These are phyloP conservation scores for Corythaeola cristata DNA, from an alignment of 2,113 vertebrate species.

Conservation along the genomic window DNA sequence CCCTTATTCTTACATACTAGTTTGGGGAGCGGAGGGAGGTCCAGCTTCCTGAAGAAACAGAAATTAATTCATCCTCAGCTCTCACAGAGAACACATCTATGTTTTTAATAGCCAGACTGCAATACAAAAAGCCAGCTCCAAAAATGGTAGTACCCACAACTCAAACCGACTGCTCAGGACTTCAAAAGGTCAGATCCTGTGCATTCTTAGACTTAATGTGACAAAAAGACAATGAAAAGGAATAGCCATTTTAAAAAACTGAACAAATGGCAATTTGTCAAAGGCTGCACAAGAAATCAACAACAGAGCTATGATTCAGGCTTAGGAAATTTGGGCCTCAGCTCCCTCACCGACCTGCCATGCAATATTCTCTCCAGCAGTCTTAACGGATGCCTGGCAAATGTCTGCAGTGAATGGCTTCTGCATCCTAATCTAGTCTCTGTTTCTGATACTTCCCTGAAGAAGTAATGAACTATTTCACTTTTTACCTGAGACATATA, in stretches of 20 bases:
- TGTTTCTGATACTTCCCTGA: not conserved
- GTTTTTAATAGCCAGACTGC: not conserved
- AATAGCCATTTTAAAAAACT: not conserved
- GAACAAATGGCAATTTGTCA: not conserved
- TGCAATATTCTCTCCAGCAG: not conserved
- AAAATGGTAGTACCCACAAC: not conserved
- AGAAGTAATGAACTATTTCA: not conserved
- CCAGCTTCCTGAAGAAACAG: not conserved
- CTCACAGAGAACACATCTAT: not conserved
- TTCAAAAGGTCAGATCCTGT: not conserved
- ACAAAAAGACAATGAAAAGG: not conserved
- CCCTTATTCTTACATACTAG: not conserved
- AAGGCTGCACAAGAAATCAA: not conserved
- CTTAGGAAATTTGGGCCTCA: not conserved
- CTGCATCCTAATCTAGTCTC: not conserved
- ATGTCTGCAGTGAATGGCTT: not conserved
- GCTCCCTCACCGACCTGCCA: not conserved
- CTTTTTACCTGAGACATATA: not conserved
- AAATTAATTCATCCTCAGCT: not conserved
- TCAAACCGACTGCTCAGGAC: not conserved
- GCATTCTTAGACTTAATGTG: not conserved
- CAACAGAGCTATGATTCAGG: not conserved
- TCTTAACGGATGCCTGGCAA: not conserved
- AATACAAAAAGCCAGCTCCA: not conserved
- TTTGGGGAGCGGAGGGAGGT: not conserved